Base-by-base conservation (phyloP, 2,113 vertebrate genomes). In the Megalops atlanticus region DNA sequence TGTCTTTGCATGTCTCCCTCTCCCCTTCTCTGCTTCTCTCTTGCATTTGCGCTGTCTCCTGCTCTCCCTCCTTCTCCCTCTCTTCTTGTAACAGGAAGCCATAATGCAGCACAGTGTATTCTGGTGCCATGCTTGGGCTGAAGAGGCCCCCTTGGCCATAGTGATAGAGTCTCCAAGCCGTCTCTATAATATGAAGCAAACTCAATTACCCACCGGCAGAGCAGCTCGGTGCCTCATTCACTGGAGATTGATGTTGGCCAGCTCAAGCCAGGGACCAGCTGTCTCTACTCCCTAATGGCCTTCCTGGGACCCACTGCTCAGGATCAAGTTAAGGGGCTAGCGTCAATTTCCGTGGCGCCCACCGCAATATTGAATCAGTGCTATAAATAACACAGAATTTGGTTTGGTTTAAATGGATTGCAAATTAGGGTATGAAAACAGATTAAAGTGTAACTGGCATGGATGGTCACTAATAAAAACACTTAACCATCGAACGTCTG, bases 261-360 rank as follows among this genome's bases (percentile, higher is more conserved):
- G 74, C 54, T 76, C 35, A 45, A 75, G 74, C 82, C 80, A 76
- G 47, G 80, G 80, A 84, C 82, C 82, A 85, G 86, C 84, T 87
- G 86, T 85, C 72, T 80, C 39, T 70, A 14, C 33, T 80, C n/a
- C 43, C 70, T 74, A 80, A 54, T 73, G 38, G 70, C 45, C 70
- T 54, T 27, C 43, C 49, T 38, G 68, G 40, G 78, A 80, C 72
- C 35, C 58, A 54, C 35, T 36, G 33, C 47, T 80, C 79, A 72
- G 69, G 78, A 79, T 79, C 70, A 35, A 47, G 68, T 79, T 79
- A 47, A 72, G 76, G 76, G 54, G 52, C 43, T 78, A 38, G 76
- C 76, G 70, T 41, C 68, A 47, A 49, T 79, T 79, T 49, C 68
- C 33, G 10, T 36, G 64, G 64, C 78, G 43, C 43, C 78, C 64